These are phyloP conservation scores for Oxyruncus cristatus DNA, from an alignment of 2,113 vertebrate species.

Conservation along the genomic window DNA sequence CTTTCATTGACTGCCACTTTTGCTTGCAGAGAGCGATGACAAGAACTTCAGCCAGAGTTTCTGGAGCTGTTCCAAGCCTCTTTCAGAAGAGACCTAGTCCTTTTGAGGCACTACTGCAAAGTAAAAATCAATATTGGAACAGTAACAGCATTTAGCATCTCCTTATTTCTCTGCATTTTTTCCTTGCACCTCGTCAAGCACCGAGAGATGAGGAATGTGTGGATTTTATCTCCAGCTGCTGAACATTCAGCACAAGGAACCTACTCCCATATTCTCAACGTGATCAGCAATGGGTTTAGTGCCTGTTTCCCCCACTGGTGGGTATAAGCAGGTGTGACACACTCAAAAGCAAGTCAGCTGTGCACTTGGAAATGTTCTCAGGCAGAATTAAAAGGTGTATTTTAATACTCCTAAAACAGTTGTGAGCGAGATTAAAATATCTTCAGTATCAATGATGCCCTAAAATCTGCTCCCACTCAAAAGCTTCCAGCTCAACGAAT, in stretches of 20 bases:
- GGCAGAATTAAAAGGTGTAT: neutral
- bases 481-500: neutral
- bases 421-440: slow-evolving; percentile 35
- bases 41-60: slow-evolving; percentile 43
- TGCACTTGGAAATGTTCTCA: slow-evolving; percentile 21
- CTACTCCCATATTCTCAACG: neutral
- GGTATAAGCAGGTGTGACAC: slow-evolving; percentile 37
- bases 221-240: neutral
- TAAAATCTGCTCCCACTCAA: neutral
- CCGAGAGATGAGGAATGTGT: slow-evolving; percentile 38
- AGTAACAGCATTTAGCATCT: neutral
- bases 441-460: neutral
- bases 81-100: neutral
- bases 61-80: neutral
- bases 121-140: neutral
- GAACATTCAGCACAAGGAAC: neutral
- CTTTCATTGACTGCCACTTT: neutral
- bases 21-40: neutral
- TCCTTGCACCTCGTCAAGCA: slow-evolving; percentile 10
- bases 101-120: slow-evolving; percentile 6
- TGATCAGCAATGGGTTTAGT: slow-evolving; percentile 29
- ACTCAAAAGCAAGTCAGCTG: slow-evolving; percentile 20
- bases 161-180: neutral
- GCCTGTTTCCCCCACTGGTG: neutral
- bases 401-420: slow-evolving; percentile 34